Conservation (phyloP, 2,888 invertebrate species). For the Parochlus steinenii region DNA sequence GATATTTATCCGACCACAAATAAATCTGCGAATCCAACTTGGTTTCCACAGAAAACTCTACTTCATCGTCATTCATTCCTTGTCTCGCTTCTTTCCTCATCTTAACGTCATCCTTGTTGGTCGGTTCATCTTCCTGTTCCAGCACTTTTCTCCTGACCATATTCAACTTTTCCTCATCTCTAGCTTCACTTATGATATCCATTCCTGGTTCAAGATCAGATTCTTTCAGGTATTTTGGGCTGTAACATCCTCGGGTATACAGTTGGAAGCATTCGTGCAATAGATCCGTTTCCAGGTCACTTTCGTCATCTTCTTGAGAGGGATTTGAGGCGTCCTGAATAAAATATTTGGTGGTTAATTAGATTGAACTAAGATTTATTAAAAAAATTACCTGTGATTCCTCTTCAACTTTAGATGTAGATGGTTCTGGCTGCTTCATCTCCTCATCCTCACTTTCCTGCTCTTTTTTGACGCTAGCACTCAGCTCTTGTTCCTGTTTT, state of each 20-base stretch:
- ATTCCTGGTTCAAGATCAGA: constrained; percentile 38
- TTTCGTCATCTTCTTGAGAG: not conserved
- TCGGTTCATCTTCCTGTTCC: constrained; percentile 46
- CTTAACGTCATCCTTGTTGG: constrained; percentile 37
- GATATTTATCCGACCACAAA: constrained; percentile 25
- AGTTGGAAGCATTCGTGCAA: constrained; percentile 41
- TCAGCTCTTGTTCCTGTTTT: constrained; percentile 67
- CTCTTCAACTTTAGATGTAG: constrained; percentile 12
- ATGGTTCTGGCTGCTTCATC: constrained; percentile 14
- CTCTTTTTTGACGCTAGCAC: constrained; percentile 18
- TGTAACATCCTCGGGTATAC: constrained; percentile 71
- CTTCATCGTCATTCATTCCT: constrained; percentile 75
- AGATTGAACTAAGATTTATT: too few relatives aligned
- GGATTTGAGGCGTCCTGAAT: too few relatives aligned
- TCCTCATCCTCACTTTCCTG: constrained; percentile 20
- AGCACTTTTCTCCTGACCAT: constrained; percentile 52
- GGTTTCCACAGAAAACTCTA: constrained; percentile 80
- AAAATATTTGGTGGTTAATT: too few relatives aligned
- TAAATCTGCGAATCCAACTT: constrained; percentile 73
- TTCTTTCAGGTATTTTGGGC: constrained; percentile 47
- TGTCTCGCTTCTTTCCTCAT: constrained; percentile 68
- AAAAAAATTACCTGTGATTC: constrained; percentile 7
- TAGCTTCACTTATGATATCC: constrained; percentile 54
- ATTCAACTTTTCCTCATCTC: constrained; percentile 58
- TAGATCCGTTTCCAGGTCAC: constrained; percentile 30